Base-by-base conservation (phyloP, 2,888 invertebrate genomes). In the Acanthosepion pharaonis region DNA sequence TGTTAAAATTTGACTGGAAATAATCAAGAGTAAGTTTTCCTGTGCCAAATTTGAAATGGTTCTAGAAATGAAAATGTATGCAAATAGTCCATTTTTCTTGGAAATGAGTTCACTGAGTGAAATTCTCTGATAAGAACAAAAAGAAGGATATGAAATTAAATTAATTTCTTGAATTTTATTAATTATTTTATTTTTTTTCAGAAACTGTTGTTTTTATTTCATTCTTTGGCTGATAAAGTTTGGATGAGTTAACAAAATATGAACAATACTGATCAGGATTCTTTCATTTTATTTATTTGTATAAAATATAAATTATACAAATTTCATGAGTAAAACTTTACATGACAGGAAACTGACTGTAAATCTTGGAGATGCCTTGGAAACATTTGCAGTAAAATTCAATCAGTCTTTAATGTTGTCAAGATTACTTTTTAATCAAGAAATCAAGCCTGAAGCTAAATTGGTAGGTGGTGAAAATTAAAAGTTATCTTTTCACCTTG, bases 351-450 rank as follows among this genome's bases (percentile, higher is more conserved):
- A 78, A 78, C n/a, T 78, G 78, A 78, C n/a, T 33, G 78, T n/a
- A 78, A 78, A n/a, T 78, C 78, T 78, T 78, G 9, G 8, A 23
- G 78, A 78, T 78, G 78, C 33, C 78, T 78, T 78, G 78, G 15
- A 78, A 78, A 78, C 78, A 78, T 78, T 33, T 78, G n/a, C n/a
- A 78, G 33, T 78, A 78, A 78, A 78, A 78, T 78, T 28, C 78
- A 78, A 78, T 78, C 78, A n/a, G 28, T n/a, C 78, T 78, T 78
- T 78, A 78, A 78, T n/a, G 78, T 33, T n/a, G 78, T n/a, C 78
- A 15, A 78, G 78, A 78, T 78, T 78, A 78, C n/a, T 78, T 78
- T 78, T 78, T 78, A 78, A 78, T 78, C 78, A 78, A 78, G 78
- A n/a, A 78, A 78, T 33, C n/a, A n/a, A 78, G 33, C 78, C 78